Conservation (phyloP, 2,888 invertebrate genomes). For the Graphium colonna region DNA sequence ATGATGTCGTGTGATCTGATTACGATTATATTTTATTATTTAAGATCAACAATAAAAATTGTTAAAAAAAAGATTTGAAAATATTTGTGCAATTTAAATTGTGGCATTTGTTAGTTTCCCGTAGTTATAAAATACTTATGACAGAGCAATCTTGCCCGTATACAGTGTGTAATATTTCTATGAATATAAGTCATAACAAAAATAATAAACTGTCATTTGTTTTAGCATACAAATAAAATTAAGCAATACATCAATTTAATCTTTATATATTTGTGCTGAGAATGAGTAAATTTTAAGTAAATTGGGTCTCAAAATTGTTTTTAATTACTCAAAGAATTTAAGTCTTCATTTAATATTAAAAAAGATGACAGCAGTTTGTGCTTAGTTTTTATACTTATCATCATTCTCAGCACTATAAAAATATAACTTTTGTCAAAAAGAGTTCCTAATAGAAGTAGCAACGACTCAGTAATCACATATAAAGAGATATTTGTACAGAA, state of each 20-base stretch:
- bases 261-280: neutral
- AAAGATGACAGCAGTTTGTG: neutral
- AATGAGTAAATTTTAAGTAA: neutral
- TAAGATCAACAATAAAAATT: neutral
- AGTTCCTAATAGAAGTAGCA: neutral
- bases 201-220: neutral
- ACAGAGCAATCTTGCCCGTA: neutral
- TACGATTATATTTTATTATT: neutral
- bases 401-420: neutral
- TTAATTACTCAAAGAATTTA: neutral
- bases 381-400: neutral
- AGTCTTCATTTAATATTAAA: neutral
- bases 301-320: neutral
- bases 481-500: neutral
- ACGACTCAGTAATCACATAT: neutral
- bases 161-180: neutral
- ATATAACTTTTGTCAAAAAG: slow-evolving; percentile 6
- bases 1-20: neutral
- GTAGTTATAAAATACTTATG: neutral
- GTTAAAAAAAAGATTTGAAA: neutral
- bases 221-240: neutral
- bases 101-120: neutral
- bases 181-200: neutral
- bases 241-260: neutral
- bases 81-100: neutral